These are phyloP conservation scores for Micropterix aruncella DNA, from an alignment of 2,888 invertebrate species.

Conservation along the genomic window DNA sequence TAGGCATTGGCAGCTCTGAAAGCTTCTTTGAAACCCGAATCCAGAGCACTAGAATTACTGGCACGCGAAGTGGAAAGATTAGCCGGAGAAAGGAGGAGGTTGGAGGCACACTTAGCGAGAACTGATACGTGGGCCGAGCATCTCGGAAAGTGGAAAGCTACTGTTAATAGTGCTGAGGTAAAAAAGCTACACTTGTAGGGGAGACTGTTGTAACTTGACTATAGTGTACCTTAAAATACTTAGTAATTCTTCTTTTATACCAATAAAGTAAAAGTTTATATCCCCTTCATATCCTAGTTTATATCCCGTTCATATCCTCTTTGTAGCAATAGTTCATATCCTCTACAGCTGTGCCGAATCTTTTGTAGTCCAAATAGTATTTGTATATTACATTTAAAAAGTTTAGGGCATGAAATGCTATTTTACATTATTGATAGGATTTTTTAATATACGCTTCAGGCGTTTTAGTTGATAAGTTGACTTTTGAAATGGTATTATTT, in stretches of 20 bases:
- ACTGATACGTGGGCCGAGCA: constrained; percentile 88
- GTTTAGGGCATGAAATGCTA: too few relatives aligned
- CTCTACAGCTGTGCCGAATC: too few relatives aligned
- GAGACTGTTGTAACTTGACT: background rate
- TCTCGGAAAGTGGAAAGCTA: constrained; percentile 75
- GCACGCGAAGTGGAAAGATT: constrained; percentile 76
- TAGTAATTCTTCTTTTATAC: background rate
- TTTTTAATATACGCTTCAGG: too few relatives aligned
- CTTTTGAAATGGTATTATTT: too few relatives aligned
- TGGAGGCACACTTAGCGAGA: constrained; percentile 72
- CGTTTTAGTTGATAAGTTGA: too few relatives aligned
- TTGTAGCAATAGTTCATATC: too few relatives aligned
- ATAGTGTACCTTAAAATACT: background rate
- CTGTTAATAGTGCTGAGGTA: constrained; percentile 73
- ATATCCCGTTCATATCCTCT: too few relatives aligned
- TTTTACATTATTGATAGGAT: too few relatives aligned
- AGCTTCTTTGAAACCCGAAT: constrained; percentile 71
- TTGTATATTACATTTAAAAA: too few relatives aligned
- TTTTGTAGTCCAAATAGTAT: too few relatives aligned
- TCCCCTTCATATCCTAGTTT: too few relatives aligned
- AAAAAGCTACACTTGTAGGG: too few relatives aligned
- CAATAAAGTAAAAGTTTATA: constrained; percentile 1
- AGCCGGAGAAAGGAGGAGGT: constrained; percentile 61
- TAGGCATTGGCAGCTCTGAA: constrained; percentile 69
- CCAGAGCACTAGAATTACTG: constrained; percentile 62